These are phyloP conservation scores for Labeo rohita DNA, from an alignment of 2,113 vertebrate species.

Conservation along the genomic window DNA sequence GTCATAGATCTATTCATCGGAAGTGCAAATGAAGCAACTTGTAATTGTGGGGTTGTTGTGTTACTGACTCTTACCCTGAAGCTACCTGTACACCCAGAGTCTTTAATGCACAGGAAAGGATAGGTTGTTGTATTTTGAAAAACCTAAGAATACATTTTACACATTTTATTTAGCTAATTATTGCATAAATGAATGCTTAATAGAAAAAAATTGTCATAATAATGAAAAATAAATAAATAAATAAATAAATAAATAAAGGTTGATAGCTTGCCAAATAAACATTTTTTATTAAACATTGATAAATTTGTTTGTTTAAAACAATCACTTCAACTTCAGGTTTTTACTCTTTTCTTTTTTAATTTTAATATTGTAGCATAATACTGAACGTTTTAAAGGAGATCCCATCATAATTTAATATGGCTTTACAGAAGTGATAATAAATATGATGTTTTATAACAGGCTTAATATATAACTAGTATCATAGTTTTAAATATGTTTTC, in stretches of 20 bases:
- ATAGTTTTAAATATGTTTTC: no score
- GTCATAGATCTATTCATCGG: conserved; percentile 26
- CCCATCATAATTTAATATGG: no score
- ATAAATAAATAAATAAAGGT: neutral
- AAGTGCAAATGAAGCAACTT: conserved; percentile 1
- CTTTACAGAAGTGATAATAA: no score
- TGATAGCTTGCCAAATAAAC: neutral
- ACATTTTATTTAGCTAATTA: neutral
- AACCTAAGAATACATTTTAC: neutral
- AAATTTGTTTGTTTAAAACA: no score
- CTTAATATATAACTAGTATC: no score
- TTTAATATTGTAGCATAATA: no score
- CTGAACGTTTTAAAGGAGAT: no score
- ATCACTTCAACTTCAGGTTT: no score
- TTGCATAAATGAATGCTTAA: neutral
- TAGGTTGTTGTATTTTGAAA: neutral
- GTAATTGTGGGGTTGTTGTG: conserved; percentile 1
- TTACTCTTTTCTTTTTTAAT: no score
- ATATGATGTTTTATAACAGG: no score
- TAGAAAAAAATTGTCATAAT: neutral
- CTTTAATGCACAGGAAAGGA: neutral
- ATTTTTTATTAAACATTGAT: no score
- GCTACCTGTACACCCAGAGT: neutral
- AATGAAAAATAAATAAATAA: neutral
- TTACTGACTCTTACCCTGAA: neutral